Percentiles rank a stretch among this genome's conserved stretches.
These are phyloP conservation scores for Scaptomyza pallida DNA, from an alignment of 1,140 invertebrate genomes.

Conservation along the genomic window DNA sequence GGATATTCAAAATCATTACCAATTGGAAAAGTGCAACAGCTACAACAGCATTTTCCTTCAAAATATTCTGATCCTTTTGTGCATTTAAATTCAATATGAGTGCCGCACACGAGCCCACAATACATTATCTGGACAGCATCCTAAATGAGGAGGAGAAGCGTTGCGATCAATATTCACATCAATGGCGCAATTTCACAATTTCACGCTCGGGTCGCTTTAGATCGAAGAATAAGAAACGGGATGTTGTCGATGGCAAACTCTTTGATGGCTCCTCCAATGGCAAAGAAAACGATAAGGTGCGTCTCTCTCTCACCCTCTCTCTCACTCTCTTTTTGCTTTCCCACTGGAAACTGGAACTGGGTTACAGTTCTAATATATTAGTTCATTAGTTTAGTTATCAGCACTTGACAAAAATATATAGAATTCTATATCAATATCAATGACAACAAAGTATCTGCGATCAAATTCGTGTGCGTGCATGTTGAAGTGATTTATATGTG, in stretches of 20 bases:
- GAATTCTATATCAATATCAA: slow-evolving; percentile 33
- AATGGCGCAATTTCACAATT: slow-evolving; percentile 82
- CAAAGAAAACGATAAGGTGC: slow-evolving; percentile 64
- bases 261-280: slow-evolving; percentile 76
- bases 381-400: slow-evolving; percentile 4
- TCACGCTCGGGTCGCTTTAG: slow-evolving; percentile 80
- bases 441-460: slow-evolving; percentile 32
- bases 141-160: slow-evolving; percentile 79
- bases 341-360: too few relatives aligned
- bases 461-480: slow-evolving; percentile 39
- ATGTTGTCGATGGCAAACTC: slow-evolving; percentile 77
- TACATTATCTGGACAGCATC: slow-evolving; percentile 80
- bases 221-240: slow-evolving; percentile 81
- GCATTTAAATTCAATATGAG: too few relatives aligned
- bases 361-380: background rate
- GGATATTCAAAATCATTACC: slow-evolving; percentile 28
- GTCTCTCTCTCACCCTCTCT: slow-evolving; percentile 3
- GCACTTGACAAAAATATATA: slow-evolving; percentile 29
- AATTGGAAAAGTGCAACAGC: slow-evolving; percentile 25
- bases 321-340: background rate
- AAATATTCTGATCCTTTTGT: too few relatives aligned
- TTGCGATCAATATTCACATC: slow-evolving; percentile 76
- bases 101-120: slow-evolving; percentile 74
- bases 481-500: slow-evolving; percentile 44
- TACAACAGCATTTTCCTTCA: too few relatives aligned